Percentiles rank a stretch among this genome's conserved stretches.
Evolutionary conservation across 2,113 vertebrate genomes (phyloP).

Genomic region (Phrynocephalus versicolor): DNA sequence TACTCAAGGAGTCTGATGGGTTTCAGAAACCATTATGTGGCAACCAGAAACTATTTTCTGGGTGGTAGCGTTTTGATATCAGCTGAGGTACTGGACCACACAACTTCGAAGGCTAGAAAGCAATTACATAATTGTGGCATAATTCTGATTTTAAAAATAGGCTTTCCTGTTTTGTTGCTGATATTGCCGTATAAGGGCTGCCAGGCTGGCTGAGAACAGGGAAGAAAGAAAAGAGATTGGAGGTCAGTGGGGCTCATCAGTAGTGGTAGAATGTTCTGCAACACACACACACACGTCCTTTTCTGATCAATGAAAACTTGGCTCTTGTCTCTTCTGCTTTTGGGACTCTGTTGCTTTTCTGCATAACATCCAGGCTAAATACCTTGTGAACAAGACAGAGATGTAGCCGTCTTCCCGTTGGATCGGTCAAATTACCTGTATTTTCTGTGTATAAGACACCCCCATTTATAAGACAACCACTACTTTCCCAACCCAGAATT

Average conservation of each 20-base stretch:
- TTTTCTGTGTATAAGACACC: no score
- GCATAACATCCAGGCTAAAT: background rate
- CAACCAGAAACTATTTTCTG: background rate
- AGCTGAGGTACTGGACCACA: background rate
- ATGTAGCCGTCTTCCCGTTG: background rate
- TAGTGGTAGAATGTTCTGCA: background rate
- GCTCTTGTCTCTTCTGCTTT: background rate
- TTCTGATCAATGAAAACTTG: background rate
- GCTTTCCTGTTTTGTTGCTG: background rate
- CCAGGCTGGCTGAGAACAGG: background rate
- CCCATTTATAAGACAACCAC: no score
- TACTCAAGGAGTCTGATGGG: background rate
- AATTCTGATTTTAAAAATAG: background rate
- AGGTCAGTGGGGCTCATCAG: background rate
- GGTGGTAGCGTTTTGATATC: background rate
- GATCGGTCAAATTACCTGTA: background rate
- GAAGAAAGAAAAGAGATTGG: background rate
- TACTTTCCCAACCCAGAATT: no score
- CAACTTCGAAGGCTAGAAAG: background rate
- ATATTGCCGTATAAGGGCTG: background rate
- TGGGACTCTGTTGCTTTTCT: background rate
- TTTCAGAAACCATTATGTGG: background rate
- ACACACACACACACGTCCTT: background rate
- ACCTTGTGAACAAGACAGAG: background rate
- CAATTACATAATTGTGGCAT: background rate